Evolutionary conservation across 1,140 invertebrate species (phyloP), one percentile per base, ranked within the genome.

Genomic region (Druon quercuslanigerum): DNA sequence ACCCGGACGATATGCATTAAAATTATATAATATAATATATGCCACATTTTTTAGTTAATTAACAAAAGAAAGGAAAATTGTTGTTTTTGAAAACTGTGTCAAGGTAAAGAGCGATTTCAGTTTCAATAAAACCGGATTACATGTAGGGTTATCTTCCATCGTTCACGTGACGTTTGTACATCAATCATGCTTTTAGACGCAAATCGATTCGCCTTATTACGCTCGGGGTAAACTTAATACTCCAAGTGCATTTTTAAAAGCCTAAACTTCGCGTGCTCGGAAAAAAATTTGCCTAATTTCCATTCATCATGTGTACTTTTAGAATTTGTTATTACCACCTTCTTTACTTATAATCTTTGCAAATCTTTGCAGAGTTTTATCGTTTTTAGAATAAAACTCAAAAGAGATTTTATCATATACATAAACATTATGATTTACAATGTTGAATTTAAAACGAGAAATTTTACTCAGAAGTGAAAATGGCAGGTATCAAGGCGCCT

Each of bases 101-200:
- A 66, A 66, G 60, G 60, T 66, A 66, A 66, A n/a, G 25, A 66
- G 46, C 60, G 60, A 40, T 66, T 66, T 16, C 3, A 66, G 25
- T 66, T 66, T 66, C 60, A 66, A 66, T 66, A 33, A 66, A 66
- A 40, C 60, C 20, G 60, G 60, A 66, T 66, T 66, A 66, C 60
- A 66, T 66, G 46, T 66, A 66, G 25, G 60, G 40, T 66, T 66
- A 66, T 66, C 60, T 66, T 66, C 60, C 60, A 66, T 66, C 60
- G 60, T 66, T 66, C 33, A 66, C 60, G 60, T 66, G 60, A 66
- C 60, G 60, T 66, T 40, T 66, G 33, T 66, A 66, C 60, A 66
- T 66, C 60, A 66, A 66, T 66, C 60, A 66, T 66, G 13, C 60
- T 66, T 66, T 66, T 46, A 66, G 60, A 66, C 60, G 25, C 57